These are phyloP conservation scores for Sardinella longiceps DNA, from an alignment of 2,797 vertebrate genomes.

Conservation along the genomic window DNA sequence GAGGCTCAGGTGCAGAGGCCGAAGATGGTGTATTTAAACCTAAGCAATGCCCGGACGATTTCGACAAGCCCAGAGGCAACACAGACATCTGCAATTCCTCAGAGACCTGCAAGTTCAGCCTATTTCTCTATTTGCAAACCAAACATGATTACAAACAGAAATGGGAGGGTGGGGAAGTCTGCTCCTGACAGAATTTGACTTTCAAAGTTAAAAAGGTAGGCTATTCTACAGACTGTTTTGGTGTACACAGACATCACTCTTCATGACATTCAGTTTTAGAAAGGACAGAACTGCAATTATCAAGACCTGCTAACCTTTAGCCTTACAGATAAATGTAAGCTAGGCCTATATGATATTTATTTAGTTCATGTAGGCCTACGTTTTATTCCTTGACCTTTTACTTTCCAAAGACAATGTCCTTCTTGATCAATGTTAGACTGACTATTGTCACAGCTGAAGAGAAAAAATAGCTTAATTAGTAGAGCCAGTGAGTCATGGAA, in stretches of 20 bases:
- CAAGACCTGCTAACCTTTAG: not conserved
- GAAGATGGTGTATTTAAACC: not conserved
- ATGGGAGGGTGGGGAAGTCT: not conserved
- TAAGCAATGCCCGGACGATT: not conserved
- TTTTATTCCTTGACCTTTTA: not conserved
- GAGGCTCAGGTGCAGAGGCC: not conserved
- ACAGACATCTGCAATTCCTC: constrained; percentile 3
- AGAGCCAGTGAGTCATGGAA: not conserved
- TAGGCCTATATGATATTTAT: no score
- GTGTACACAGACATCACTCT: not conserved
- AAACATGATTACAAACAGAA: not conserved
- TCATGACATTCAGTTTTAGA: not conserved
- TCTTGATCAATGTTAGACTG: not conserved
- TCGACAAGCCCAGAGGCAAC: not conserved
- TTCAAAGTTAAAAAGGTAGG: not conserved
- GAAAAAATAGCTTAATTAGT: not conserved
- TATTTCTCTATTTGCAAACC: constrained; percentile 10
- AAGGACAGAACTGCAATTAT: not conserved
- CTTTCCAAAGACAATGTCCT: not conserved
- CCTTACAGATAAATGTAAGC: no score
- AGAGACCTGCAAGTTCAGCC: constrained; percentile 16
- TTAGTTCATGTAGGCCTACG: no score
- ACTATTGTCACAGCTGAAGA: not conserved
- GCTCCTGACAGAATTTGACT: not conserved
- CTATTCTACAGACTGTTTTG: not conserved